These are phyloP conservation scores for Gracilinanus agilis DNA, from an alignment of 2,113 vertebrate genomes.

Conservation along the genomic window DNA sequence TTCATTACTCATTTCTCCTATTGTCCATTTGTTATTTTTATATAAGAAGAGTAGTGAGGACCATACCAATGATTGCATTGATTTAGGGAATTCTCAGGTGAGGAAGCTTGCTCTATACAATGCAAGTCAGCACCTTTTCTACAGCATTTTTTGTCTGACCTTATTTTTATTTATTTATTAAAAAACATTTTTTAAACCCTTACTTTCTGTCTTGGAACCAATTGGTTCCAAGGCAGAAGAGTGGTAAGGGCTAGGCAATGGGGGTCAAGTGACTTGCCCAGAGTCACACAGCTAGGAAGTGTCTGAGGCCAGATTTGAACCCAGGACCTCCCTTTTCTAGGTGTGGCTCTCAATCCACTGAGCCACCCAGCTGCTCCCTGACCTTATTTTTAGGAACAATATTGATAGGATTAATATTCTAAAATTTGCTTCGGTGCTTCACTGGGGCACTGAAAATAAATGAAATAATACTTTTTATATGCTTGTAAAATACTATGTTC, in stretches of 20 bases:
- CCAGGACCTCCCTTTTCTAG: no score
- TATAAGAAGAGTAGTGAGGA: background rate
- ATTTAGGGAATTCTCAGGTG: background rate
- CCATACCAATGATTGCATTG: background rate
- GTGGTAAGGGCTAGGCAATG: no score
- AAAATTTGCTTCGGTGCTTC: background rate
- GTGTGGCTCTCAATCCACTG: no score
- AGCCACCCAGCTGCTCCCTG: no score
- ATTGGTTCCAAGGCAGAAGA: no score
- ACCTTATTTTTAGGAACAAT: background rate
- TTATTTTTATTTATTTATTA: no score
- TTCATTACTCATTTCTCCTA: background rate
- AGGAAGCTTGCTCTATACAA: background rate
- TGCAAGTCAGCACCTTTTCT: background rate
- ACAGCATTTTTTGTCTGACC: background rate
- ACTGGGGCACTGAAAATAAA: constrained; percentile 7
- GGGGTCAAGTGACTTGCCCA: no score
- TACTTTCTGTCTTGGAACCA: no score
- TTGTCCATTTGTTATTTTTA: background rate
- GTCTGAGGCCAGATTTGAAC: no score
- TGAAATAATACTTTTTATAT: background rate
- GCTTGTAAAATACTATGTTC: constrained; percentile 10
- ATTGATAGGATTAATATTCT: background rate
- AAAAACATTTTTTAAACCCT: no score
- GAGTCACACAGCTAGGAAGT: no score